phyloP scores from a whole-genome alignment of 1,140 invertebrate species.

The Pectinophora gossypiella region DNA sequence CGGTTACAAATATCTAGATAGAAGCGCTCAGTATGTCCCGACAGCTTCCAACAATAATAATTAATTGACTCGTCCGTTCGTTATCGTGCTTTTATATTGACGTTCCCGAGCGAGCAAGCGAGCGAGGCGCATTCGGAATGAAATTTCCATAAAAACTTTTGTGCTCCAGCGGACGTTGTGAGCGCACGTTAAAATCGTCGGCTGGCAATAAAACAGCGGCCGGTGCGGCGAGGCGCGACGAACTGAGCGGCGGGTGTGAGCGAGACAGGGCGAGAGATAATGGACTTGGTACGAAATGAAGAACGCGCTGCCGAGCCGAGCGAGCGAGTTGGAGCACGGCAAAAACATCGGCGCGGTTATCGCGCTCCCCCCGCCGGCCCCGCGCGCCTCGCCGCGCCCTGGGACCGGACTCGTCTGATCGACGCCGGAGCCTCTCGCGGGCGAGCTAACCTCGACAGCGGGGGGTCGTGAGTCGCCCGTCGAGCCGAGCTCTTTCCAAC shows the following conservation, averaged over 20 bases:
- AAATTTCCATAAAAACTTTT: conserved; percentile 76
- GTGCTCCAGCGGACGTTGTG: conserved; percentile 72
- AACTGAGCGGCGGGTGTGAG: conserved; percentile 49
- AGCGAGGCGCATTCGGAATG: conserved; percentile 70
- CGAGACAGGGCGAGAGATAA: conserved; percentile 57
- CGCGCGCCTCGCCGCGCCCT: conserved; percentile 27
- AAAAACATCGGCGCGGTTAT: conserved; percentile 69
- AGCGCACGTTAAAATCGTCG: conserved; percentile 74
- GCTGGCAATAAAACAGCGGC: conserved; percentile 73
- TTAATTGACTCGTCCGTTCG: conserved; percentile 75
- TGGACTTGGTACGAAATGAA: conserved; percentile 67
- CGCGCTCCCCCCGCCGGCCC: conserved; percentile 36
- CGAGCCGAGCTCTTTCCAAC: conserved; percentile 31
- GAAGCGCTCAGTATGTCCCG: conserved; percentile 55
- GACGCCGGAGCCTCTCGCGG: conserved; percentile 60
- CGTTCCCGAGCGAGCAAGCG: conserved; percentile 67
- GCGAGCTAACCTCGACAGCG: conserved; percentile 57
- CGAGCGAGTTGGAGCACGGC: conserved; percentile 62
- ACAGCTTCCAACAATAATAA: conserved; percentile 74
- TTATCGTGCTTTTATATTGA: conserved; percentile 75
- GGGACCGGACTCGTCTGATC: conserved; percentile 42
- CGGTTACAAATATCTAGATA: conserved; percentile 46
- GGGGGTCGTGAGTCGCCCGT: conserved; percentile 56
- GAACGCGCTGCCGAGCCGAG: conserved; percentile 61
- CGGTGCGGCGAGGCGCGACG: conserved; percentile 70